Percentiles rank a stretch among this genome's conserved stretches.
These are phyloP conservation scores for Distichodus sexfasciatus DNA, from an alignment of 2,797 vertebrate genomes.

Conservation along the genomic window DNA sequence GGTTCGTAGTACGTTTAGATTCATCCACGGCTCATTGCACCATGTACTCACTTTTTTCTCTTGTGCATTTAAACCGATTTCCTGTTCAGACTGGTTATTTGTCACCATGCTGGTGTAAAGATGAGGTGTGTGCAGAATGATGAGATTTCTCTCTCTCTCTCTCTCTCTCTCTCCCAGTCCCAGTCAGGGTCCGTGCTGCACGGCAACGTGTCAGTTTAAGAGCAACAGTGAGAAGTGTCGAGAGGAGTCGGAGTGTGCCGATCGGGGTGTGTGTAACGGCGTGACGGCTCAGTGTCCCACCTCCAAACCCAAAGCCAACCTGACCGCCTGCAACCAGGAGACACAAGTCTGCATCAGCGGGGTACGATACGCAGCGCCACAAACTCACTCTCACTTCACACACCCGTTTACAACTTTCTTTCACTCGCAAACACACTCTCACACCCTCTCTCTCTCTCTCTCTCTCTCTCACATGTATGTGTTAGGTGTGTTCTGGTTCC, in stretches of 20 bases:
- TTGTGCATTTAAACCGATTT: too few species aligned
- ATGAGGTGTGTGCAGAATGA: too few species aligned
- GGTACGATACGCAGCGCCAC: conserved; percentile 67
- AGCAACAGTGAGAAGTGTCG: conserved; percentile 71
- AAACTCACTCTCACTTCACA: background rate
- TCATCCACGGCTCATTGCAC: too few species aligned
- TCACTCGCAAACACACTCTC: background rate
- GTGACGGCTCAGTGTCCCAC: conserved; percentile 79
- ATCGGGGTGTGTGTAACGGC: conserved; percentile 81
- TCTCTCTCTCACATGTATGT: conserved; percentile 4
- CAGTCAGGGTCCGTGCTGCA: conserved; percentile 94
- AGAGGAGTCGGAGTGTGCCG: conserved; percentile 84
- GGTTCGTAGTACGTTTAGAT: too few species aligned
- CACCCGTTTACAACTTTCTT: background rate
- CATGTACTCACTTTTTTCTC: too few species aligned
- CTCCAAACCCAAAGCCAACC: conserved; percentile 82
- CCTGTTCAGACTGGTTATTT: too few species aligned
- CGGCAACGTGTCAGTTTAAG: conserved; percentile 74
- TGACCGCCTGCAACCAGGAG: conserved; percentile 82
- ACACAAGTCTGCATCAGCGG: conserved; percentile 96
- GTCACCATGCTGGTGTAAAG: too few species aligned
- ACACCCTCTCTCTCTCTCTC: background rate
- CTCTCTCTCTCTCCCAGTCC: conserved; percentile 70
- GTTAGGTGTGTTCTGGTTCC: conserved; percentile 94
- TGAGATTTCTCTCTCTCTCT: background rate